A percentile compares a stretch with the other conserved stretches of the same genome.
Evolutionary conservation across 1,140 invertebrate genomes (phyloP).

Genomic region (Chionoecetes opilio): DNA sequence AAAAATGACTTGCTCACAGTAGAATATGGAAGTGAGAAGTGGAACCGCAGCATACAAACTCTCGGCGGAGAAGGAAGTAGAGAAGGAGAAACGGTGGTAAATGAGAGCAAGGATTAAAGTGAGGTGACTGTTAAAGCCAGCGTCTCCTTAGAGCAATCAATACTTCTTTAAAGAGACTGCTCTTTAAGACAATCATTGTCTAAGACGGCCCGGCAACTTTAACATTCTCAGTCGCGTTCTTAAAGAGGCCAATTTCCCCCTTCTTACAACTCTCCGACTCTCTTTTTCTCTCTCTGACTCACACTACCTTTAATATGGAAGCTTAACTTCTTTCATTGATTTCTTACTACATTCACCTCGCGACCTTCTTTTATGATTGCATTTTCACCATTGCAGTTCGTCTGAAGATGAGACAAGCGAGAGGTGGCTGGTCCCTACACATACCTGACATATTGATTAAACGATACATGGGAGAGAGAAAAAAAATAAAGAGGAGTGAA

Average conservation of each 20-base stretch:
- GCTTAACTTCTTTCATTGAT: background rate
- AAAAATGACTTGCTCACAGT: too few relatives aligned
- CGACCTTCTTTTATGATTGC: background rate
- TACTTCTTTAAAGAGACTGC: conserved; percentile 9
- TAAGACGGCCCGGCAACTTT: conserved; percentile 1
- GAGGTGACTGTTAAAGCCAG: background rate
- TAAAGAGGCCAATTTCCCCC: background rate
- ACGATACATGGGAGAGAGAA: background rate
- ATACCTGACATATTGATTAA: background rate
- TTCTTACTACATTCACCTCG: background rate
- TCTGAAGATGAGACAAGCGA: background rate
- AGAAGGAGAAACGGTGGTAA: background rate
- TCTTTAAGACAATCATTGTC: conserved; percentile 30
- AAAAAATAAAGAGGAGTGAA: background rate
- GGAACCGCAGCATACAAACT: too few relatives aligned
- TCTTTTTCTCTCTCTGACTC: background rate
- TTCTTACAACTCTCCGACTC: background rate
- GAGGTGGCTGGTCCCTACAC: background rate
- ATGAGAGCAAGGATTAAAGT: conserved; percentile 20
- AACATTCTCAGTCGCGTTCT: background rate
- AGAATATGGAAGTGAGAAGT: too few relatives aligned
- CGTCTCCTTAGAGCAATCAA: conserved; percentile 17
- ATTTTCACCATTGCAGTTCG: background rate
- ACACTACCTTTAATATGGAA: conserved; percentile 15
- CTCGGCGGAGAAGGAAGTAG: background rate